These are phyloP conservation scores for Xylocopa sonorina DNA, from an alignment of 1,140 invertebrate genomes.

Conservation along the genomic window DNA sequence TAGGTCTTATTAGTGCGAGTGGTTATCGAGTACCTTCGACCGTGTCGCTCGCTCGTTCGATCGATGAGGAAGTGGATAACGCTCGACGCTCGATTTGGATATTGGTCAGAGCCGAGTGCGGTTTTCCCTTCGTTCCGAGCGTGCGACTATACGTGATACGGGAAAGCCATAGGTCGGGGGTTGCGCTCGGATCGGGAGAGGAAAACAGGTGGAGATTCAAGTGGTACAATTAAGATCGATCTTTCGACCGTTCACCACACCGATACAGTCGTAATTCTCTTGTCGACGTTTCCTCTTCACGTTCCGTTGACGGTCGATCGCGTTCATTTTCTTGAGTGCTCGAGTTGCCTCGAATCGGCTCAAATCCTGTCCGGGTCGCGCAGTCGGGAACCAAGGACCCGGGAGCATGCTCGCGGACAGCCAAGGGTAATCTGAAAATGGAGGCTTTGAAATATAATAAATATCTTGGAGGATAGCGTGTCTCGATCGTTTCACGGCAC, in stretches of 20 bases:
- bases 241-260: not conserved
- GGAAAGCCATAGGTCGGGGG: not conserved
- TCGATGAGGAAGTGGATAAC: not conserved
- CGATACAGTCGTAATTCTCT: conserved; percentile 32
- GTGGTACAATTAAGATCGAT: conserved; percentile 42
- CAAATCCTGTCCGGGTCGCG: conserved; percentile 26
- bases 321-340: conserved; percentile 48
- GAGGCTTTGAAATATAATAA: conserved; percentile 35
- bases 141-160: not conserved
- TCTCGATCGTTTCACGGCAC: conserved; percentile 8
- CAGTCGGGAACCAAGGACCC: conserved; percentile 9
- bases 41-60: not conserved
- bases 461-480: not conserved
- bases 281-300: conserved; percentile 1
- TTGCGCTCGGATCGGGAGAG: not conserved
- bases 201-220: conserved; percentile 37
- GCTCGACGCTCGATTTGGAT: not conserved
- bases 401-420: not conserved
- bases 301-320: conserved; percentile 27
- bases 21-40: not conserved
- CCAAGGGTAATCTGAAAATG: conserved; percentile 38
- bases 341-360: conserved; percentile 17
- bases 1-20: not conserved
- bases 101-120: not conserved
- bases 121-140: not conserved